These are phyloP conservation scores for Typhlomys cinereus DNA, from an alignment of 2,113 vertebrate species.

Conservation along the genomic window DNA sequence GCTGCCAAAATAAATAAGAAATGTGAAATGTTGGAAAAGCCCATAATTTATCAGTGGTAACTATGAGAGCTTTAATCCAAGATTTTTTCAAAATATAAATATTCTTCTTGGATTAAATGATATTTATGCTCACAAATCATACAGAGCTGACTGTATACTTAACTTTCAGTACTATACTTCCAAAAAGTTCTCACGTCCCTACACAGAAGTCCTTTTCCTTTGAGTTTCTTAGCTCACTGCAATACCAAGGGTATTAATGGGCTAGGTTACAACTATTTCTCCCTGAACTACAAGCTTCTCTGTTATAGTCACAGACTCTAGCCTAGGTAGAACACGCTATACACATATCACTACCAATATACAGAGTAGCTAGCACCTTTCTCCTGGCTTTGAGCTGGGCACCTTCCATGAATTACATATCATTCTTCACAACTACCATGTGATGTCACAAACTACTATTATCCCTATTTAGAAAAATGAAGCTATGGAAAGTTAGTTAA, in stretches of 20 bases:
- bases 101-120: slow-evolving; percentile 54
- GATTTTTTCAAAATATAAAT: slow-evolving; percentile 58
- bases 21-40: slow-evolving; percentile 1
- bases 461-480: slow-evolving; percentile 26
- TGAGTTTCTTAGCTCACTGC: not conserved
- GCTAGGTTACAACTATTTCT: not conserved
- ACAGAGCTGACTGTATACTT: not conserved
- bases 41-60: slow-evolving; percentile 55
- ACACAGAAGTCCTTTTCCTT: not conserved
- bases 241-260: not conserved
- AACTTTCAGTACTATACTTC: slow-evolving; percentile 1
- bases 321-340: no score
- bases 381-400: not conserved
- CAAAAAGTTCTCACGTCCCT: not conserved
- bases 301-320: not conserved
- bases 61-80: slow-evolving; percentile 53
- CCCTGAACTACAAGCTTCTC: not conserved
- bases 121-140: slow-evolving; percentile 40
- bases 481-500: slow-evolving; percentile 16
- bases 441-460: not conserved
- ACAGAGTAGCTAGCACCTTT: not conserved
- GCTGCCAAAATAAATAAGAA: slow-evolving; percentile 67
- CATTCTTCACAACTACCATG: not conserved
- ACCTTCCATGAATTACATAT: not conserved
- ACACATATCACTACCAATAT: not conserved